A percentile compares a stretch with the other conserved stretches of the same genome.
Evolutionary conservation across 2,113 vertebrate genomes (phyloP).

Genomic region (Nymphicus hollandicus): DNA sequence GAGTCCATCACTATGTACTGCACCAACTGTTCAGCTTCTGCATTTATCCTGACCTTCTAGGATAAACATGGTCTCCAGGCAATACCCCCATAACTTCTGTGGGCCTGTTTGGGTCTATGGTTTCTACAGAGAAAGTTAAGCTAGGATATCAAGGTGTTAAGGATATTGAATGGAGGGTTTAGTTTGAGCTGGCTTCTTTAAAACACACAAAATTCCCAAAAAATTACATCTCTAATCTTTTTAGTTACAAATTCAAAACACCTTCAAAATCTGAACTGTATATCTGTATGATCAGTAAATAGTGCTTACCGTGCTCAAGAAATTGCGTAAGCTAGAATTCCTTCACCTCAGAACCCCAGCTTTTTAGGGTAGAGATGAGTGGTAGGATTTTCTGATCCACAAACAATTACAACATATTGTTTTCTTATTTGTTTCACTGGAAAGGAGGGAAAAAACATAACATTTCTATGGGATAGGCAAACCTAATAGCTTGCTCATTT

Average conservation of each 20-base stretch:
- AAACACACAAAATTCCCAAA: neutral
- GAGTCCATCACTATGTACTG: neutral
- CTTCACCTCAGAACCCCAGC: neutral
- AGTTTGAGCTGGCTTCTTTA: neutral
- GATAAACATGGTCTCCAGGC: neutral
- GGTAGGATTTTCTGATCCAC: neutral
- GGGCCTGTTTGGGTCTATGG: neutral
- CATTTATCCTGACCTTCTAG: neutral
- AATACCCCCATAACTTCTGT: accelerated
- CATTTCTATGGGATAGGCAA: neutral
- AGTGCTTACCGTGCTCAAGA: neutral
- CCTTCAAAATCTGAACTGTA: neutral
- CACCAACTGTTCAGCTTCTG: neutral
- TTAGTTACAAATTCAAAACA: neutral
- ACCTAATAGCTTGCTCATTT: neutral
- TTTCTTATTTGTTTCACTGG: neutral
- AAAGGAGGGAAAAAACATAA: neutral
- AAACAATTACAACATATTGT: neutral
- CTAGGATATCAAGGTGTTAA: neutral
- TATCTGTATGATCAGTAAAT: neutral
- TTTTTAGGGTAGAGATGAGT: neutral
- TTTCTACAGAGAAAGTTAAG: neutral
- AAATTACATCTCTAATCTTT: neutral
- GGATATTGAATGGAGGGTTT: neutral
- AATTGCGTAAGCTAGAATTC: neutral